phyloP scores from a whole-genome alignment of 2,113 vertebrate genomes.

The Tichodroma muraria region DNA sequence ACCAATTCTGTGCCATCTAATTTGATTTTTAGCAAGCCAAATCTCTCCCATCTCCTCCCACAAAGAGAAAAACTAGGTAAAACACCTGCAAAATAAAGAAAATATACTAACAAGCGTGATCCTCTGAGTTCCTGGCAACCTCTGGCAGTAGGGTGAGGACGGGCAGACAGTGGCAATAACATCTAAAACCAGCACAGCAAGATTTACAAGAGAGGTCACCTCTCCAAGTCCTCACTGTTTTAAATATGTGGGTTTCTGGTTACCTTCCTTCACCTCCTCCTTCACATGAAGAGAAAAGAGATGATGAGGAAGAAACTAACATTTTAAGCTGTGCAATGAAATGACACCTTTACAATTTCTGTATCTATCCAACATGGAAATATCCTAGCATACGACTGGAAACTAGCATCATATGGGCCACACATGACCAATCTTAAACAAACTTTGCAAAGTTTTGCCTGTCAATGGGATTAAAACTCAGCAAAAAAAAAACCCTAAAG shows the following conservation, averaged over 20 bases:
- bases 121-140: not conserved
- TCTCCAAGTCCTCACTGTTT: constrained; percentile 1
- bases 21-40: not conserved
- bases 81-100: not conserved
- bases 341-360: not conserved
- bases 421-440: not conserved
- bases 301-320: not conserved
- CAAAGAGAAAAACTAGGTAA: not conserved
- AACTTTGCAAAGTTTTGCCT: not conserved
- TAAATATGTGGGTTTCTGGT: constrained; percentile 15
- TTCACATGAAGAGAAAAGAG: not conserved
- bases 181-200: constrained; percentile 47
- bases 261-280: not conserved
- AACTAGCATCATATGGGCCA: not conserved
- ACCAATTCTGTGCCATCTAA: not conserved
- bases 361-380: not conserved
- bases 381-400: not conserved
- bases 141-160: not conserved
- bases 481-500: not conserved
- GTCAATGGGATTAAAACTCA: not conserved
- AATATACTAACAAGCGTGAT: not conserved
- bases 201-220: constrained; percentile 50
- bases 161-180: not conserved
- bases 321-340: not conserved
- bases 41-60: not conserved